These are phyloP conservation scores for Oegoconia quadripuncta DNA, from an alignment of 2,888 invertebrate species.

Conservation along the genomic window DNA sequence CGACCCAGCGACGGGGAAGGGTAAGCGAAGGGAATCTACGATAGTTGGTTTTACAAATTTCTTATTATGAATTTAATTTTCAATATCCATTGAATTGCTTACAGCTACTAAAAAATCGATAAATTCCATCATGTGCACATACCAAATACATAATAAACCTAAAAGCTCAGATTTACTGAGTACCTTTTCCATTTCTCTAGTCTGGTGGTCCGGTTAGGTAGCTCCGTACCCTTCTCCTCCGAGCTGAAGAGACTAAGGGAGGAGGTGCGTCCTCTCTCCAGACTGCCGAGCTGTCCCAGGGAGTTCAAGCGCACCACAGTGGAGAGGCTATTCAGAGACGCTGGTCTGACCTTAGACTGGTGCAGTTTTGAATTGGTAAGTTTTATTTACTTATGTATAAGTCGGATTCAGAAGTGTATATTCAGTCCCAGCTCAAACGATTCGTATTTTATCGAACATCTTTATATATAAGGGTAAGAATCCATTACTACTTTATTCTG, in stretches of 20 bases:
- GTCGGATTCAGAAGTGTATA: neutral
- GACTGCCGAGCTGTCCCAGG: constrained; percentile 86
- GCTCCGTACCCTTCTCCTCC: constrained; percentile 84
- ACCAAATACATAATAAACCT: too few species aligned
- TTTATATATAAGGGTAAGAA: too few species aligned
- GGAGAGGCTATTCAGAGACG: constrained; percentile 89
- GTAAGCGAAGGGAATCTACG: too few species aligned
- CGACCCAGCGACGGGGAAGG: constrained; percentile 93
- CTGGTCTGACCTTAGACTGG: constrained; percentile 91
- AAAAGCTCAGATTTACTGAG: neutral
- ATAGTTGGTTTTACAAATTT: neutral
- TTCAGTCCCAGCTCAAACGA: too few species aligned
- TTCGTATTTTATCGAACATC: too few species aligned
- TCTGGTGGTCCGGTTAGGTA: constrained; percentile 90
- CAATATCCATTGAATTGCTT: too few species aligned
- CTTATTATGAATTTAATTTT: too few species aligned
- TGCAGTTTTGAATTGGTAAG: constrained; percentile 90
- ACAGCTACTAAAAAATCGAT: too few species aligned
- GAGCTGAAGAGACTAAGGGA: constrained; percentile 85
- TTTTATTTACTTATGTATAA: neutral
- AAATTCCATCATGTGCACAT: too few species aligned
- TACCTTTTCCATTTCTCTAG: constrained; percentile 56
- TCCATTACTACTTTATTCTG: too few species aligned
- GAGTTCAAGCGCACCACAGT: constrained; percentile 92
- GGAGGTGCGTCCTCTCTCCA: constrained; percentile 89